phyloP scores from a whole-genome alignment of 2,797 vertebrate species.

The Hydrophis major region DNA sequence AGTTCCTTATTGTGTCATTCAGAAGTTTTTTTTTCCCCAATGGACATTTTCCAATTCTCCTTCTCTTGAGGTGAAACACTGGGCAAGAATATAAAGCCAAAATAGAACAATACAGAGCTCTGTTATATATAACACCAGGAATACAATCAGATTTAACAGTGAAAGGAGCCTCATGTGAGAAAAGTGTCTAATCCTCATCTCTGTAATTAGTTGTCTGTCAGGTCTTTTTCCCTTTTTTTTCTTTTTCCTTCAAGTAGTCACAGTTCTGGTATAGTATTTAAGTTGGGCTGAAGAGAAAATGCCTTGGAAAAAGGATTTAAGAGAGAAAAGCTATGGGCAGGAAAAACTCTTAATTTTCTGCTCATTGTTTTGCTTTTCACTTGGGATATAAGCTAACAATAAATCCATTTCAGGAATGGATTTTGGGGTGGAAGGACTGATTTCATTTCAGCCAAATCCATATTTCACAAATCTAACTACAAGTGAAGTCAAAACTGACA shows the following conservation, averaged over 20 bases:
- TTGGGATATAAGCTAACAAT: not conserved
- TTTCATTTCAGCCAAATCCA: not conserved
- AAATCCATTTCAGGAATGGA: not conserved
- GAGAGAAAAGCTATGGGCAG: not conserved
- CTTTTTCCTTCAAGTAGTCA: too few species aligned
- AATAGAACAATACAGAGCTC: too few species aligned
- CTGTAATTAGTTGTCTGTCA: not conserved
- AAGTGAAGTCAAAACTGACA: not conserved
- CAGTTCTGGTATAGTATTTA: not conserved
- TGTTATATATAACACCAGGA: not conserved
- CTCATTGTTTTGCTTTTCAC: not conserved
- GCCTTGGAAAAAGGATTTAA: not conserved
- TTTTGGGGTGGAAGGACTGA: not conserved
- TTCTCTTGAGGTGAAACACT: not conserved
- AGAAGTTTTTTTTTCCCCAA: not conserved
- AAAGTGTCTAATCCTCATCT: not conserved
- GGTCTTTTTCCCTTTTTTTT: not conserved
- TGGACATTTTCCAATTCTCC: not conserved
- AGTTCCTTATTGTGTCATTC: slow-evolving; percentile 1
- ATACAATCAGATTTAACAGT: not conserved
- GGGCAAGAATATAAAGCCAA: not conserved
- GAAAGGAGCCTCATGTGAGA: not conserved
- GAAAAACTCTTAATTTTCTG: not conserved
- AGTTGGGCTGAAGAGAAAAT: not conserved
- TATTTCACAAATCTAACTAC: not conserved